Evolutionary conservation across 1,140 invertebrate genomes (phyloP), one percentile per base, ranked within the genome.

Genomic region (Aphelinus certus): DNA sequence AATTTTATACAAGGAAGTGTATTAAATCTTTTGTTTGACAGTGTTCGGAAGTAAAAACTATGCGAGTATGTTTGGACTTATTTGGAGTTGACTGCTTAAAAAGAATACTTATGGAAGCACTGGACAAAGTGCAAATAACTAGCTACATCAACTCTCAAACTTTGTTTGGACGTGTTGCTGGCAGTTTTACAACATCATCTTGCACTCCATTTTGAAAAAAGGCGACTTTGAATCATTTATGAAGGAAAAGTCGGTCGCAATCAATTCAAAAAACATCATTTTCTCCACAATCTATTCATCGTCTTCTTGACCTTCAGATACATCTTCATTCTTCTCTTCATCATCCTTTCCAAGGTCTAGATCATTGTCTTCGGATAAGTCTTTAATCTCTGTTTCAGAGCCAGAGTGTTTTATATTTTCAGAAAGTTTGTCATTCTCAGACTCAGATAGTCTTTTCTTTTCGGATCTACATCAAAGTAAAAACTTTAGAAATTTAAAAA

Each of bases 221-320:
- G 75, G 55, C 56, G 57, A 71, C 63, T 55, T 75, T 71, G 60
- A 62, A 62, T 76, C 75, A 62, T 72, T 72, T 49, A 43, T 26
- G 42, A 71, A 71, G 49, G 51, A 71, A 71, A 69, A 67, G 26
- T 62, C 49, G 69, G 64, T 76, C 64, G 57, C 75, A 56, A 66
- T 57, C 26, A 71, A 61, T 62, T 72, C 63, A 57, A 57, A 67
- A 70, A 67, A 67, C 68, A 62, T 75, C 42, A 64, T 74, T 49
- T 56, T 46, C 58, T 53, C 26, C 26, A 26, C 26, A 26, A 78
- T 81, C 77, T 87, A 88, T 80, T 88, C 86, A 78, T 88, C 84
- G 77, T 87, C 81, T 77, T 88, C 84, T 82, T 87, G 82, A 70
- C 86, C 82, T 10, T 86, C 83, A 48, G 83, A 83, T 75, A 87